Evolutionary conservation across 2,888 invertebrate species (phyloP).

Genomic region (Caenorhabditis uteleia): DNA sequence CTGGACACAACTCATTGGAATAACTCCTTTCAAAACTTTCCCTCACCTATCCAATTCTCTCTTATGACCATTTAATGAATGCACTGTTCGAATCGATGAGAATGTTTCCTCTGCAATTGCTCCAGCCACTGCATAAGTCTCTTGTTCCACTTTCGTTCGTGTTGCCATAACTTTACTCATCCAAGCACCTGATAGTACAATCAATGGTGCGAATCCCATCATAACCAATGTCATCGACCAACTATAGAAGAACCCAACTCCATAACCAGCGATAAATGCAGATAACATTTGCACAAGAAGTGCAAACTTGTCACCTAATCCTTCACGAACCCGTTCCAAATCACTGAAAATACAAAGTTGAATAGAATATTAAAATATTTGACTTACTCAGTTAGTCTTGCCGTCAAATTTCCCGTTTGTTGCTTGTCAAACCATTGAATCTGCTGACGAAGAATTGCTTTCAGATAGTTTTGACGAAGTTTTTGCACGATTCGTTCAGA

Average conservation of each 20-base stretch:
- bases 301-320: conserved; percentile 73
- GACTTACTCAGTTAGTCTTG: conserved; percentile 73
- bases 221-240: conserved; percentile 75
- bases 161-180: conserved; percentile 70
- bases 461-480: conserved; percentile 72
- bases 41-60: conserved; percentile 65
- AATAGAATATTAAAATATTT: neutral
- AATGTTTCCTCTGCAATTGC: conserved; percentile 70
- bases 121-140: conserved; percentile 70
- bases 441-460: conserved; percentile 70
- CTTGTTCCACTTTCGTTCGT: conserved; percentile 70
- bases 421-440: conserved; percentile 72
- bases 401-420: conserved; percentile 72
- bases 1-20: conserved; percentile 22
- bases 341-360: conserved; percentile 69
- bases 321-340: conserved; percentile 73
- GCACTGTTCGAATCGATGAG: conserved; percentile 69
- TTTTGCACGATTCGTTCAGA: conserved; percentile 71
- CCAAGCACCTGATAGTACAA: conserved; percentile 71
- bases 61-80: conserved; percentile 69
- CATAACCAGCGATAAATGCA: conserved; percentile 72
- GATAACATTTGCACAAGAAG: conserved; percentile 70
- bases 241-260: conserved; percentile 72
- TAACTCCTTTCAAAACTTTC: conserved; percentile 1
- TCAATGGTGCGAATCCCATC: conserved; percentile 73